Evolutionary conservation across 2,113 vertebrate species (phyloP), one percentile per base, ranked within the genome.

Genomic region (Dasyprocta punctata): DNA sequence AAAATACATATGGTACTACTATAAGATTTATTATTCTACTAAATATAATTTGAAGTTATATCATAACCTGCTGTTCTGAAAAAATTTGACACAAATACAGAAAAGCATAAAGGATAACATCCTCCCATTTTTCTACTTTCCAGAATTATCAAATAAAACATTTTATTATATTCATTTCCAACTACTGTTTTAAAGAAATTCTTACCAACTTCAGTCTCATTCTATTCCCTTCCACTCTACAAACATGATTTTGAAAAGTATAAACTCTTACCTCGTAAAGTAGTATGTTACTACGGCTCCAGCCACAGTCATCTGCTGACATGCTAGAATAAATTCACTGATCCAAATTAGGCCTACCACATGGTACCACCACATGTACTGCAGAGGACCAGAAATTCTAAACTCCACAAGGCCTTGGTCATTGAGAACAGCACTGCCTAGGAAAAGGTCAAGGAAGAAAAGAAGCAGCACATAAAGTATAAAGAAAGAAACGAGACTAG

Each of bases 251-350:
- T 86, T 63, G 8, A 67, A 9, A 44, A 75, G 19, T 96, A 89
- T 4, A 63, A 92, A 80, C 82, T 41, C 98, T 98, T 95, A 99
- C 99, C 99, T 99, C 95, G 99, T 99, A 90, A 99, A 99, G 98
- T 99, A 99, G 98, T 99, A 99, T 0, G 99, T 99, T 94, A 99
- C 99, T 88, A 99, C 99, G 33, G 99, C 99, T 28, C 99, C 99
- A 0, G 99, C 99, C 41, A 99, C 99, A 0, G 99, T 99, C 99
- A 99, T 99, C 98, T 99, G 99, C 98, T 99, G 99, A 98, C 99
- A 99, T 0, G 99, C 99, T 82, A 99, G 98, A 95, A 99, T 99
- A 98, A 99, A 99, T 97, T 99, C 99, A 0, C 99, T 99, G 98
- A 99, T 99, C 99, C 99, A 99, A 89, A 99, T 98, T 65, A 99